A percentile compares a stretch with the other conserved stretches of the same genome.
These are phyloP conservation scores for Pterocles burchelli DNA, from an alignment of 2,113 vertebrate genomes.

Conservation along the genomic window DNA sequence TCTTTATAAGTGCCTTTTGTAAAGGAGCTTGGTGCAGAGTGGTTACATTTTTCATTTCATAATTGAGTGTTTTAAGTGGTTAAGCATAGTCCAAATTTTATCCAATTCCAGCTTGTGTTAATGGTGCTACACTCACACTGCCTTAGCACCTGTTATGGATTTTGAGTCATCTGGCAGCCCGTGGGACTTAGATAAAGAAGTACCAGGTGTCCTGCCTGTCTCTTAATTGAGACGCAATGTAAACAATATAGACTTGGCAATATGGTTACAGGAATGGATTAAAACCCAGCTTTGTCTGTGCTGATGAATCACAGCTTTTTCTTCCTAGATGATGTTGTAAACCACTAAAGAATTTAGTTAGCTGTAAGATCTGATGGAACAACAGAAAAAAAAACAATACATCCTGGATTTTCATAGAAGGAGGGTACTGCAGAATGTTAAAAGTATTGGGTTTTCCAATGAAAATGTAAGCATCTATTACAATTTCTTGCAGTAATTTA, in stretches of 20 bases:
- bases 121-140: conserved; percentile 74
- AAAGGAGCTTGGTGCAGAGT: conserved; percentile 23
- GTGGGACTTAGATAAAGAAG: conserved; percentile 81
- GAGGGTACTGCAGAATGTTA: not conserved
- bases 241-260: conserved; percentile 81
- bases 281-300: conserved; percentile 76
- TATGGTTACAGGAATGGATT: conserved; percentile 79
- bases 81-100: conserved; percentile 75
- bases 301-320: conserved; percentile 76
- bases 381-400: conserved; percentile 34
- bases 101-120: conserved; percentile 72
- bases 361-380: conserved; percentile 46
- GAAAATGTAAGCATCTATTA: not conserved
- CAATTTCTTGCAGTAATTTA: not conserved
- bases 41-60: conserved; percentile 71
- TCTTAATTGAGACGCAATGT: conserved; percentile 82
- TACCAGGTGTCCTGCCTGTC: conserved; percentile 82
- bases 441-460: not conserved
- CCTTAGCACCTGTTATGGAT: conserved; percentile 82
- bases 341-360: conserved; percentile 67
- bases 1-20: conserved; percentile 54
- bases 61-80: conserved; percentile 73
- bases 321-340: conserved; percentile 63
- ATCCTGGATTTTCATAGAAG: conserved; percentile 15
- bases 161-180: conserved; percentile 83